Evolutionary conservation across 2,113 vertebrate species (phyloP), one percentile per base, ranked within the genome.

Genomic region (Astur gentilis): DNA sequence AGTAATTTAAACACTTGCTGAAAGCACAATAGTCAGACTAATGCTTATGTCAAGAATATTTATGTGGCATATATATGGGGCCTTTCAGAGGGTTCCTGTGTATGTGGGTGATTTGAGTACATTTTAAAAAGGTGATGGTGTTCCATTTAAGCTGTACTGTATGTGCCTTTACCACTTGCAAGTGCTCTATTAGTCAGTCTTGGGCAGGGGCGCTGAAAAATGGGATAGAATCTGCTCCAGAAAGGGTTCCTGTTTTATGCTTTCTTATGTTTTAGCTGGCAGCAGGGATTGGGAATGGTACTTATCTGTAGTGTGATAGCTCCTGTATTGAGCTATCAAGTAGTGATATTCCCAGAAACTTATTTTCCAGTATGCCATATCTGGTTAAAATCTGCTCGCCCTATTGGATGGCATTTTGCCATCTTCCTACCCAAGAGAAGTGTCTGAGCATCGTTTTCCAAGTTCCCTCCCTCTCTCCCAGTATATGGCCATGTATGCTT

Each of bases 401-500:
- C 1, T 70, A 3, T 23, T 64, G 49, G 52, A 44, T 65, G 29
- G 61, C 2, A 1, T 83, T 86, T 86, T 92, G 45, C 29, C 3
- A 5, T 70, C 29, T 61, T 87, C 14, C 14, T 72, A 10, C 29
- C 4, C 3, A 54, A 76, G 50, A 44, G 3, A 27, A 62, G 16
- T 8, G 17, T 27, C 26, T 64, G 42, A 70, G 16, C 3, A 1
- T 22, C 6, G 1, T 27, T 91, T 93, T 77, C 26, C 2, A 27
- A 45, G 19, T 57, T 79, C 11, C 14, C 5, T 61, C 18, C 61
- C 36, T 55, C 19, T 38, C n/a, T 77, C 36, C 31, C 11, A 32
- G 2, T 7, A 22, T 17, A 23, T 2, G 42, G 16, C 70, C 1
- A 0, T 17, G 17, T 5, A 5, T 11, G 9, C 14, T 32, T 58